Evolutionary conservation across 2,797 vertebrate genomes (phyloP).

Genomic region (Pithecia hirsuta): DNA sequence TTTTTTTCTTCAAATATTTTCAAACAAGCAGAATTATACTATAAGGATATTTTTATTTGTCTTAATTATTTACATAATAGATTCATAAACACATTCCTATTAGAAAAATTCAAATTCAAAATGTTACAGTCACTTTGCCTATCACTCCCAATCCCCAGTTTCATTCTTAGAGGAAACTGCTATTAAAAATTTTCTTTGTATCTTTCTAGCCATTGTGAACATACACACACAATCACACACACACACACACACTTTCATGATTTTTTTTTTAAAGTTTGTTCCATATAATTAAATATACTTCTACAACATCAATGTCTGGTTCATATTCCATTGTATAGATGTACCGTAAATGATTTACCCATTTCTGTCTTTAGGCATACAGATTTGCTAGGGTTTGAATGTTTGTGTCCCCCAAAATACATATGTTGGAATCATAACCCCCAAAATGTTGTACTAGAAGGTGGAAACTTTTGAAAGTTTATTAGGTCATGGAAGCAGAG

Average conservation of each 20-base stretch:
- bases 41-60: neutral
- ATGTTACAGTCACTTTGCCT: neutral
- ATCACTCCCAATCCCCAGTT: neutral
- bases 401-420: neutral
- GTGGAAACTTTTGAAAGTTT: neutral
- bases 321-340: neutral
- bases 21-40: neutral
- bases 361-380: neutral
- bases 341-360: neutral
- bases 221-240: neutral
- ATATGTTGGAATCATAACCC: neutral
- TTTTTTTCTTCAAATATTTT: neutral
- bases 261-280: neutral
- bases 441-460: neutral
- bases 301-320: neutral
- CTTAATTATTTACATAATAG: neutral
- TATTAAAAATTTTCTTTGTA: neutral
- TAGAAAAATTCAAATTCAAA: neutral
- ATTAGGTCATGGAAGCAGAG: neutral
- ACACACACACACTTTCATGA: neutral
- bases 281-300: neutral
- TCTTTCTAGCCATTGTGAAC: neutral
- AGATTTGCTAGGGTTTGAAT: neutral
- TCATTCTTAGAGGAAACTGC: neutral
- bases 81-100: neutral